Conservation (phyloP, 2,113 vertebrate genomes). For the Puntigrus tetrazona region DNA sequence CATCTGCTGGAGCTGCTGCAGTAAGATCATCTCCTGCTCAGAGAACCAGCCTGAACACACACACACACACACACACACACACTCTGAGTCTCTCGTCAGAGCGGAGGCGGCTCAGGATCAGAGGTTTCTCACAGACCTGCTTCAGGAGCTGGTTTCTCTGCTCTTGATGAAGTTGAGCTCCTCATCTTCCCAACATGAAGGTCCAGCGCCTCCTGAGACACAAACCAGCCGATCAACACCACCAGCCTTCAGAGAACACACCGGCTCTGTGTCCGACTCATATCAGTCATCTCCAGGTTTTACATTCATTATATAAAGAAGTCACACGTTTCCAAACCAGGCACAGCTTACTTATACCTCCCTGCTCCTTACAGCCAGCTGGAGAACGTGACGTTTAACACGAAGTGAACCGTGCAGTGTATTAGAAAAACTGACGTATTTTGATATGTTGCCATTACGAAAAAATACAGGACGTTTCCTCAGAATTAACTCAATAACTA, state of each 20-base stretch:
- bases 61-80: not conserved
- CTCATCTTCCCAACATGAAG: constrained; percentile 78
- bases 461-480: no score
- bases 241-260: not conserved
- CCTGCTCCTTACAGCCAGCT: no score
- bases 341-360: no score
- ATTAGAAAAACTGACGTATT: no score
- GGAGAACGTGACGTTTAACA: no score
- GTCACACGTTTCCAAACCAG: no score
- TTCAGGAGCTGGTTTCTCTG: not conserved
- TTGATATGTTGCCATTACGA: no score
- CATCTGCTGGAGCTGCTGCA: constrained; percentile 81
- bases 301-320: no score
- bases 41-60: constrained; percentile 42
- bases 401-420: no score
- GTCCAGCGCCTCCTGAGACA: constrained; percentile 85
- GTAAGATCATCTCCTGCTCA: constrained; percentile 70
- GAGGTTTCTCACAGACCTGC: not conserved
- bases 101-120: not conserved
- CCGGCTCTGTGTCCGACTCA: not conserved
- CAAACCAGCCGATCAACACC: not conserved
- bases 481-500: no score
- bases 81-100: not conserved
- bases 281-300: no score
- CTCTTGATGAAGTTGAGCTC: not conserved